A percentile compares a stretch with the other conserved stretches of the same genome.
Conservation (phyloP, 2,113 vertebrate species). For the Datnioides undecimradiatus region DNA sequence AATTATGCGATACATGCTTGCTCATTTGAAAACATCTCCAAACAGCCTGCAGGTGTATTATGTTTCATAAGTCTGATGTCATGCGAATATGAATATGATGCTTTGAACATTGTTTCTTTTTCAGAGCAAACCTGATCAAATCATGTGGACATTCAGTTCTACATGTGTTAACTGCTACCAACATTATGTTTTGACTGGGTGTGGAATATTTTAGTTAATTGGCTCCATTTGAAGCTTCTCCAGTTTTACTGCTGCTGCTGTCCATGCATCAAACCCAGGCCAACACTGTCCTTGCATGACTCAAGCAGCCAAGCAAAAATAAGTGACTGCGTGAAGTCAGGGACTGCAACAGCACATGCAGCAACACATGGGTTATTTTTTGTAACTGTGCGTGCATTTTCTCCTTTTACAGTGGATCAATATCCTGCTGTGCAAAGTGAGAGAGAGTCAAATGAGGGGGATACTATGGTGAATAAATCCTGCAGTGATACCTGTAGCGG, state of each 20-base stretch:
- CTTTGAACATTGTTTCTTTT: conserved; percentile 10
- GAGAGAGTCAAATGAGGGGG: conserved; percentile 37
- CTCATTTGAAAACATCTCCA: conserved; percentile 41
- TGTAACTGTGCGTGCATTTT: neutral
- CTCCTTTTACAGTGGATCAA: conserved; percentile 51
- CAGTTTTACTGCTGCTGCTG: conserved; percentile 14
- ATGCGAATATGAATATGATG: conserved; percentile 29
- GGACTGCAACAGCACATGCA: conserved; percentile 24
- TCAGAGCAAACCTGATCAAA: conserved; percentile 2
- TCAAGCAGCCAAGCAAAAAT: conserved; percentile 22
- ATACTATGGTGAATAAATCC: conserved; percentile 44
- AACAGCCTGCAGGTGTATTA: conserved; percentile 42
- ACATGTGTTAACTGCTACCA: neutral
- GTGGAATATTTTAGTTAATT: conserved; percentile 10
- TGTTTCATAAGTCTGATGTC: conserved; percentile 35
- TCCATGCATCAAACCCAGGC: conserved; percentile 9
- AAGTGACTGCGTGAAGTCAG: conserved; percentile 23
- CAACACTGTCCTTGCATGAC: conserved; percentile 48
- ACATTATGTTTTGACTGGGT: conserved; percentile 19
- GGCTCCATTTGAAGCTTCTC: conserved; percentile 15
- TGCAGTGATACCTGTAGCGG: conserved; percentile 59
- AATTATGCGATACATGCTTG: conserved; percentile 6
- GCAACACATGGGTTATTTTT: conserved; percentile 21
- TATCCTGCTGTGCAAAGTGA: conserved; percentile 39
- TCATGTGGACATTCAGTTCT: conserved; percentile 3